These are phyloP conservation scores for Tenrec ecaudatus DNA, from an alignment of 2,113 vertebrate species.

Conservation along the genomic window DNA sequence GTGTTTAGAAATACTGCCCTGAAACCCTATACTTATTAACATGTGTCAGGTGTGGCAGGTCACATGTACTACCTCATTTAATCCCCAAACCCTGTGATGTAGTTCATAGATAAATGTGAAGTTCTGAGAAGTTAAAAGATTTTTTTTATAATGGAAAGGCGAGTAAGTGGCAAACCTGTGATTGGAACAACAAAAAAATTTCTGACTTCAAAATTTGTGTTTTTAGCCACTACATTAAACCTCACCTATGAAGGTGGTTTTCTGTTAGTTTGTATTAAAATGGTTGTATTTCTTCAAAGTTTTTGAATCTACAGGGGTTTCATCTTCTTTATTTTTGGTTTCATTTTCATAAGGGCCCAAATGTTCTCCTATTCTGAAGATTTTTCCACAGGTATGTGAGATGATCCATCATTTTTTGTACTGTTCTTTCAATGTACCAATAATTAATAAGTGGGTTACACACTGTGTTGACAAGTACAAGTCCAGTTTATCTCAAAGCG, in stretches of 20 bases:
- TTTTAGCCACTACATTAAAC: background rate
- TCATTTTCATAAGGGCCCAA: background rate
- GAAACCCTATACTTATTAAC: background rate
- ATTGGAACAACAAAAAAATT: background rate
- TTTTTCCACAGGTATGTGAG: background rate
- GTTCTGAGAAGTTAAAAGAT: background rate
- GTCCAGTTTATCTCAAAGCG: too few species aligned
- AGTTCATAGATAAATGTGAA: background rate
- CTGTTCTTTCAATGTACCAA: background rate
- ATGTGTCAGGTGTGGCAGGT: background rate
- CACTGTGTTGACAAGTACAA: too few species aligned
- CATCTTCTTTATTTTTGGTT: background rate
- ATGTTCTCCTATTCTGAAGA: background rate
- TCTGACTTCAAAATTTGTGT: background rate
- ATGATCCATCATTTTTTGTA: background rate
- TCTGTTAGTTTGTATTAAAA: background rate
- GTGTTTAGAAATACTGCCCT: background rate
- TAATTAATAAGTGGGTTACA: too few species aligned
- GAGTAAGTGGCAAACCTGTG: background rate
- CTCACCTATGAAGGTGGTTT: background rate
- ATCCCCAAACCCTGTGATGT: background rate
- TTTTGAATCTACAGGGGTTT: conserved; percentile 20
- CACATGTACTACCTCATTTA: background rate
- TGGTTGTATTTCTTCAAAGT: background rate
- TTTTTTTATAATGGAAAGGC: background rate